Percentiles rank a stretch among this genome's conserved stretches.
phyloP scores from a whole-genome alignment of 2,888 invertebrate genomes.

The Balanococcus diminutus region DNA sequence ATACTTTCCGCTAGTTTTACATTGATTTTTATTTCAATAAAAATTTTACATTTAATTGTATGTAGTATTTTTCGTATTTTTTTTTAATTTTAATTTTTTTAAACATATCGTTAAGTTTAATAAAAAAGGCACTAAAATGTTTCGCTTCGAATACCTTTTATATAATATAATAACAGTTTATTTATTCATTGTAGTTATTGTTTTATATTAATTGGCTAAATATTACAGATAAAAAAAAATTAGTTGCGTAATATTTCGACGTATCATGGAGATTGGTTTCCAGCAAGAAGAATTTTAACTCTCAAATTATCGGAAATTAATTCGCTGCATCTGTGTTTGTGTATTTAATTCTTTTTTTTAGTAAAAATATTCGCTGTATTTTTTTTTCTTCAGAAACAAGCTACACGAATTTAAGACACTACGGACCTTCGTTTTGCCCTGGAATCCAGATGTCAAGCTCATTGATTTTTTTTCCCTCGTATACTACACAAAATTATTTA shows the following conservation, averaged over 20 bases:
- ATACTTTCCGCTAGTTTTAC: constrained; percentile 34
- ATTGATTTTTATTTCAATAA: constrained; percentile 33
- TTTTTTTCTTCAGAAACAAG: not conserved
- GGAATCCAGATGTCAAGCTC: not conserved
- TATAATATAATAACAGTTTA: not conserved
- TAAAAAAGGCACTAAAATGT: constrained; percentile 30
- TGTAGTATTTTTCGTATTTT: not conserved
- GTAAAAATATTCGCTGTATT: not conserved
- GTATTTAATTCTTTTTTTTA: not conserved
- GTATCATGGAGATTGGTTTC: not conserved
- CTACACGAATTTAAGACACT: not conserved
- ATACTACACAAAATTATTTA: not conserved
- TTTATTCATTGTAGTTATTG: not conserved
- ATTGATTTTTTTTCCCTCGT: constrained; percentile 9
- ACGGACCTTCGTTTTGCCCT: not conserved
- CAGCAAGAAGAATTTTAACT: not conserved
- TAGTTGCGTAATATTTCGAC: not conserved
- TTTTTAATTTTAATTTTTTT: not conserved
- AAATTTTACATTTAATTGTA: constrained; percentile 7
- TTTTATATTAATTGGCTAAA: not conserved
- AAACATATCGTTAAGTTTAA: constrained; percentile 19
- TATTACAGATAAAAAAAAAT: not conserved
- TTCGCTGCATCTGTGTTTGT: not conserved
- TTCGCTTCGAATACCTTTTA: constrained; percentile 5
- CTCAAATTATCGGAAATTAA: not conserved